Conservation (phyloP, 1,140 invertebrate species). For the silkworm (Bombyx mori) region ASM3026992v2 NC_085132.1:828501-829000, state of each 20-base stretch:
- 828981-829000: not conserved
- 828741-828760: too few relatives aligned
- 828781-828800: too few relatives aligned
- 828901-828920: conserved; percentile 58
- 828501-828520: too few relatives aligned
- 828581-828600: conserved; percentile 11
- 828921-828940: conserved; percentile 45
- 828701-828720: conserved; percentile 5
- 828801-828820: too few relatives aligned
- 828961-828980: not conserved
- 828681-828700: conserved; percentile 3
- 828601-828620: conserved; percentile 59
- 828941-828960: too few relatives aligned
- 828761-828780: too few relatives aligned
- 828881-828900: conserved; percentile 44
- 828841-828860: conserved; percentile 55
- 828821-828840: conserved; percentile 16
- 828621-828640: conserved; percentile 60
- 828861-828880: conserved; percentile 30
- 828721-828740: too few relatives aligned
- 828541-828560: not conserved
- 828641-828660: conserved; percentile 40
- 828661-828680: conserved; percentile 3
- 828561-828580: too few relatives aligned
- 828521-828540: not conserved